phyloP scores from a whole-genome alignment of 1,140 invertebrate genomes.

The Drosophila tani region DNA sequence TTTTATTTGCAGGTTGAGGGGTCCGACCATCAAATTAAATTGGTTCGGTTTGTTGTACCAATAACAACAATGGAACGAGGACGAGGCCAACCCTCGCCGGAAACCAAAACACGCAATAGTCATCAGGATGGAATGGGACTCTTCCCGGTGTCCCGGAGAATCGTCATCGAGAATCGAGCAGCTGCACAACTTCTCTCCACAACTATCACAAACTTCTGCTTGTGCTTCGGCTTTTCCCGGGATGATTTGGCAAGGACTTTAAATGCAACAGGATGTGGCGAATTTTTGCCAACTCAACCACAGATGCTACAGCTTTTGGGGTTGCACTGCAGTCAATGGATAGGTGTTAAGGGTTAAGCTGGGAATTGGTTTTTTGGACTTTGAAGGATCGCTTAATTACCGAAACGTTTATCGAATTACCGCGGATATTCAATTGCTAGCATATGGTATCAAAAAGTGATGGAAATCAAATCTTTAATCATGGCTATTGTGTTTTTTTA shows the following conservation, averaged over 20 bases:
- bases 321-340: slow-evolving; percentile 29
- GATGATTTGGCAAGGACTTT: slow-evolving; percentile 36
- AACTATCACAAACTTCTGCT: slow-evolving; percentile 13
- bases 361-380: neutral
- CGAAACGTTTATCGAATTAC: slow-evolving; percentile 60
- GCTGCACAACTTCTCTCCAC: slow-evolving; percentile 32
- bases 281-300: slow-evolving; percentile 49
- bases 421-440: slow-evolving; percentile 54
- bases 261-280: slow-evolving; percentile 72
- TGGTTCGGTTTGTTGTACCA: slow-evolving; percentile 75
- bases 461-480: slow-evolving; percentile 29
- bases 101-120: slow-evolving; percentile 64
- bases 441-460: slow-evolving; percentile 51
- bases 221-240: neutral
- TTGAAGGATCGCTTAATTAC: slow-evolving; percentile 29
- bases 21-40: slow-evolving; percentile 69
- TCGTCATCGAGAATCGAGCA: slow-evolving; percentile 24
- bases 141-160: slow-evolving; percentile 8
- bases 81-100: slow-evolving; percentile 59
- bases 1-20: slow-evolving; percentile 49
- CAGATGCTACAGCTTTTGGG: slow-evolving; percentile 57
- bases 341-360: slow-evolving; percentile 60
- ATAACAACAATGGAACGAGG: slow-evolving; percentile 55
- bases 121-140: slow-evolving; percentile 31
- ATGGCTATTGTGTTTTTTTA: slow-evolving; percentile 37